Percentiles rank a stretch among this genome's conserved stretches.
phyloP scores from a whole-genome alignment of 2,113 vertebrate species.

The Pachycephala philippinensis region DNA sequence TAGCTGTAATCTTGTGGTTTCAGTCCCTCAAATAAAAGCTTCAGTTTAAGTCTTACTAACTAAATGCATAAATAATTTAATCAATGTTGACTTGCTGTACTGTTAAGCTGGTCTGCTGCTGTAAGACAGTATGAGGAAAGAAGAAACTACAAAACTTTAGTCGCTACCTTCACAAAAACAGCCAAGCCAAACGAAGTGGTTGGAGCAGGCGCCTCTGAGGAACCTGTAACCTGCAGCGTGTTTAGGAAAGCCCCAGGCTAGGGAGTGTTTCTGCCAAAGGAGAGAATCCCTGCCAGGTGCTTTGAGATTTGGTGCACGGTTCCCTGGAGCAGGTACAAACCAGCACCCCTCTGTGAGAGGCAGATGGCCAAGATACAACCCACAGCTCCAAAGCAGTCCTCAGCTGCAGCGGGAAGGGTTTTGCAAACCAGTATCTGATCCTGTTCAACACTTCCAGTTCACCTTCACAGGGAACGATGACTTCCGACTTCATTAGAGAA shows the following conservation, averaged over 20 bases:
- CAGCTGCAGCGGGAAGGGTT: not conserved
- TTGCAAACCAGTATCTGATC: not conserved
- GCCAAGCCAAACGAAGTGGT: not conserved
- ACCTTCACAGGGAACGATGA: not conserved
- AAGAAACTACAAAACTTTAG: not conserved
- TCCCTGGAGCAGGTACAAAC: not conserved
- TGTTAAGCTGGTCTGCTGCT: not conserved
- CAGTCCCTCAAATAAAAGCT: not conserved
- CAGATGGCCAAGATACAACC: not conserved
- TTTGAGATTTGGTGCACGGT: not conserved
- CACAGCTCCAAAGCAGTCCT: not conserved
- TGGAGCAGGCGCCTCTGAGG: not conserved
- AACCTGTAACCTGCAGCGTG: not conserved
- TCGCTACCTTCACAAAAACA: not conserved
- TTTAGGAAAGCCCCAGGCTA: not conserved
- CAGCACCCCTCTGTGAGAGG: not conserved
- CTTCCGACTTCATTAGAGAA: not conserved
- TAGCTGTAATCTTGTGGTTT: not conserved
- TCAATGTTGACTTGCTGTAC: not conserved
- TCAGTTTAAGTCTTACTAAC: not conserved
- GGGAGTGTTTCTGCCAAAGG: not conserved
- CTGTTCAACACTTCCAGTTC: not conserved
- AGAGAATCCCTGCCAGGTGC: not conserved
- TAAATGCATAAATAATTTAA: not conserved
- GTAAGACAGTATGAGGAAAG: not conserved